Conservation (phyloP, 2,113 vertebrate species). For the Clarias batrachus region DNA sequence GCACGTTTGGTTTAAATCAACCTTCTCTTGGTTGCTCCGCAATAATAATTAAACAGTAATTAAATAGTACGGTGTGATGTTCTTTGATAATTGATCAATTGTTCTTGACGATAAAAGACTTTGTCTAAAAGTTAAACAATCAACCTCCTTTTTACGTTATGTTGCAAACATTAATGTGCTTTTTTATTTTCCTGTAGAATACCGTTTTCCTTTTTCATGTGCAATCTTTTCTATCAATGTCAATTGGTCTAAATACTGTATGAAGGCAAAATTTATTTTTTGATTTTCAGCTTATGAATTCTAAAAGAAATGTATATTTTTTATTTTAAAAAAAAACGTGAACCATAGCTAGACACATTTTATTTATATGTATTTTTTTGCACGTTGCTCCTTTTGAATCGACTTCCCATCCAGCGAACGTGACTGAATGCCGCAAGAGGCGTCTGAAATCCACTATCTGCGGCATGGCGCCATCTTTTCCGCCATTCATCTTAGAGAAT, state of each 20-base stretch:
- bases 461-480: background rate
- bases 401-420: background rate
- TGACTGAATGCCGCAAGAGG: background rate
- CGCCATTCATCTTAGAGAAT: slow-evolving; percentile 43
- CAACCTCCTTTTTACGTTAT: background rate
- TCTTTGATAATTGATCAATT: no score
- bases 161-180: background rate
- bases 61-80: no score
- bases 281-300: background rate
- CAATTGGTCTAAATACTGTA: no score
- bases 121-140: background rate
- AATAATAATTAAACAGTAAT: no score
- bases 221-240: no score
- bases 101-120: no score
- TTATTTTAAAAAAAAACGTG: background rate
- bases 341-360: slow-evolving; percentile 59
- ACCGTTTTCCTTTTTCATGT: no score
- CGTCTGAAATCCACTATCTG: background rate
- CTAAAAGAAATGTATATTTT: background rate
- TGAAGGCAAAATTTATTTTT: background rate
- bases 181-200: no score
- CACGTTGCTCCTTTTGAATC: background rate
- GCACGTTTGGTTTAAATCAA: no score
- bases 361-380: background rate
- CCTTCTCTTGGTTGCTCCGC: no score